A percentile compares a stretch with the other conserved stretches of the same genome.
Evolutionary conservation across 2,888 invertebrate species (phyloP).

Genomic region (Imbricaverruca yamaguchii): DNA sequence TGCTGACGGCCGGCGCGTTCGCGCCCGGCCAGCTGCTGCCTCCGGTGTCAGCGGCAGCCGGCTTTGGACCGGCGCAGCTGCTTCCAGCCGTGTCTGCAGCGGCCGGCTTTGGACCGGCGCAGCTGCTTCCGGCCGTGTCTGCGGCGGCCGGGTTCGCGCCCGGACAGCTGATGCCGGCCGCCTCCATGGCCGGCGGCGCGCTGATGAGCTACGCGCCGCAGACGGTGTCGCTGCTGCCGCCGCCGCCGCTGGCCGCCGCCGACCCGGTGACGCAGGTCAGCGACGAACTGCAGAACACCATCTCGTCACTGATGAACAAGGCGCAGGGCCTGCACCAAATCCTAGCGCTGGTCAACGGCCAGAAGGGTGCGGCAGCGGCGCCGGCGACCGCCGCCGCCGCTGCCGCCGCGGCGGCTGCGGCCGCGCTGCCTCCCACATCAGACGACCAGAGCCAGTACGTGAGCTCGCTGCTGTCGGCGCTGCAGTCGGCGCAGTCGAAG

Average conservation of each 20-base stretch:
- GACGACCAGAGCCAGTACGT: constrained; percentile 31
- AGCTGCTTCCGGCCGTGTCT: too few species aligned
- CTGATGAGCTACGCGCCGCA: neutral
- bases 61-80: too few species aligned
- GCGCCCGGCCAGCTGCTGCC: too few species aligned
- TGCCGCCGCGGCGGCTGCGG: constrained; percentile 33
- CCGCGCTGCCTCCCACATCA: constrained; percentile 31
- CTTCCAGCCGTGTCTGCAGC: too few species aligned
- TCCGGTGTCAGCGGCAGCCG: too few species aligned
- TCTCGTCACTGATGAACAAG: constrained; percentile 40
- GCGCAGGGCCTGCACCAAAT: constrained; percentile 40
- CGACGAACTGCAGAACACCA: constrained; percentile 40
- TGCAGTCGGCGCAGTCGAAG: constrained; percentile 32
- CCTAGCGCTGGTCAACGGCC: constrained; percentile 36
- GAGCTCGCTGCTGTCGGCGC: constrained; percentile 27
- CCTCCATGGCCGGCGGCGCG: neutral
- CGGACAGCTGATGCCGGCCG: neutral
- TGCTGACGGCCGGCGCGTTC: neutral
- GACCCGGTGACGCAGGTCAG: constrained; percentile 22
- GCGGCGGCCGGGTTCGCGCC: neutral
- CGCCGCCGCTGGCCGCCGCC: neutral
- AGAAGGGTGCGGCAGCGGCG: constrained; percentile 36
- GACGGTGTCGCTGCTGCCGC: neutral
- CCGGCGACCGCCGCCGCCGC: constrained; percentile 34
- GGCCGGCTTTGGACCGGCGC: too few species aligned